Conservation (phyloP, 2,797 vertebrate species). For the Gymnocypris eckloni region DNA sequence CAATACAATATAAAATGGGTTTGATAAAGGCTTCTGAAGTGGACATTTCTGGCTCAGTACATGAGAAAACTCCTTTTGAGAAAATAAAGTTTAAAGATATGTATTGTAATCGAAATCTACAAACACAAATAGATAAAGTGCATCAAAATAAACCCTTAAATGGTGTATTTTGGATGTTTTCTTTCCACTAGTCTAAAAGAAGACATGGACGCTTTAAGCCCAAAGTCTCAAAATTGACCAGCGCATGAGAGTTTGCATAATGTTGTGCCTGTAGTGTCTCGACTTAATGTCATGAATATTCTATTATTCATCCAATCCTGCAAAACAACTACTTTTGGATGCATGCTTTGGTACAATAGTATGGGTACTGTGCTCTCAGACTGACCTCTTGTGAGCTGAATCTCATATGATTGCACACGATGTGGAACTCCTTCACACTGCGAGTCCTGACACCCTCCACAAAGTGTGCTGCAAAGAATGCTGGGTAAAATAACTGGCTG, state of each 20-base stretch:
- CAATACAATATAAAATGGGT: not conserved
- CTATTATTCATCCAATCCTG: not conserved
- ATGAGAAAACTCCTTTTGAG: not conserved
- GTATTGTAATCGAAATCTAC: not conserved
- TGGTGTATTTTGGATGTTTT: not conserved
- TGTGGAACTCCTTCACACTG: constrained; percentile 73
- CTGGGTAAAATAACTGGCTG: constrained; percentile 81
- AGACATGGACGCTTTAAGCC: not conserved
- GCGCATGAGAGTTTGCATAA: not conserved
- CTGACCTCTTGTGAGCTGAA: constrained; percentile 82
- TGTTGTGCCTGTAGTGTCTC: not conserved
- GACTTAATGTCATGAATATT: not conserved
- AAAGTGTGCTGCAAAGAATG: constrained; percentile 73
- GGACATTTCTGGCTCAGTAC: not conserved
- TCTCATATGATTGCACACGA: constrained; percentile 90
- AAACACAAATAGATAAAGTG: not conserved
- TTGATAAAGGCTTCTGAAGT: not conserved
- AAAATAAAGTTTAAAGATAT: not conserved
- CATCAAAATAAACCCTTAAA: not conserved
- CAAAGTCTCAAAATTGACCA: not conserved
- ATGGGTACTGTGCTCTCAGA: not conserved
- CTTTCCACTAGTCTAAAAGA: not conserved
- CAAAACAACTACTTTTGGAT: not conserved
- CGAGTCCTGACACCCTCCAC: constrained; percentile 74
- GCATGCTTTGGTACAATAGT: constrained; percentile 4